Conservation (phyloP, 2,888 invertebrate genomes). For the Ariolimax columbianus region DNA sequence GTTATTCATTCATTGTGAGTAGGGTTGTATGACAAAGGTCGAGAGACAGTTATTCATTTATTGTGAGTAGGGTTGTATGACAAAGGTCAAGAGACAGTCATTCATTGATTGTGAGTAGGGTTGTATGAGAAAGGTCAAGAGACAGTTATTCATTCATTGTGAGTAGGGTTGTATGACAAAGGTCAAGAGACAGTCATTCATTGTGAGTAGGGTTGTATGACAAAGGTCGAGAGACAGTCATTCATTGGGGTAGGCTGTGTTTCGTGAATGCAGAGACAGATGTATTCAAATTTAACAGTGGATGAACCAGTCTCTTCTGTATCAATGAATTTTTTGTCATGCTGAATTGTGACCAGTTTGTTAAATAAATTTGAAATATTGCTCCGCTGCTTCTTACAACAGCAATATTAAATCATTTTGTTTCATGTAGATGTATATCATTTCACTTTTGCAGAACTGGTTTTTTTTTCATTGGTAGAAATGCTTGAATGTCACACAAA, state of each 20-base stretch:
- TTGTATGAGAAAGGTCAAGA: no score
- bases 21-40: no score
- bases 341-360: background rate
- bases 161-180: no score
- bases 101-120: no score
- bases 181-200: no score
- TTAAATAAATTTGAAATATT: background rate
- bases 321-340: background rate
- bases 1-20: no score
- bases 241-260: background rate
- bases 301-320: background rate
- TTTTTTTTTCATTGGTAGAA: background rate
- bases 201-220: no score
- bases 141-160: no score
- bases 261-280: background rate
- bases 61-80: no score
- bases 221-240: no score
- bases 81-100: no score
- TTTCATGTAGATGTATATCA: background rate
- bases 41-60: no score
- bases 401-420: background rate
- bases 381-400: background rate
- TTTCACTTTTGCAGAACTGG: background rate
- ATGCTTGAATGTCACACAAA: background rate
- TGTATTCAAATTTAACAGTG: background rate